Conservation (phyloP, 30 jellyfish, hydroid and myxozoan genomes). For the Aurelia sp. region DNA sequence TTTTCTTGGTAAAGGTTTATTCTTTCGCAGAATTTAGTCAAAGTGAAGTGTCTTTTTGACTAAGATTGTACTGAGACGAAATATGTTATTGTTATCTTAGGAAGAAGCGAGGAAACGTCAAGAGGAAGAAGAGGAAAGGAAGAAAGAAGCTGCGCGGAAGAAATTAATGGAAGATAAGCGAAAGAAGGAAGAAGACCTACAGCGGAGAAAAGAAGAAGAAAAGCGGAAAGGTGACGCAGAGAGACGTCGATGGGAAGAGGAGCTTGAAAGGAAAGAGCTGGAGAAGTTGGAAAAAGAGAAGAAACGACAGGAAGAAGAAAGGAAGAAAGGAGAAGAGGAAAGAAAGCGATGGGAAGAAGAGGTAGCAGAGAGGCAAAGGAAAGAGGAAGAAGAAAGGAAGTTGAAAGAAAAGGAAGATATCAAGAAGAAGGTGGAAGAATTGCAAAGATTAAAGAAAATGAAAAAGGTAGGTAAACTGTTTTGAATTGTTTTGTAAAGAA, state of each 20-base stretch:
- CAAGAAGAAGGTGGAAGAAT: slow-evolving; percentile 79
- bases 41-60: no score
- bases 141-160: slow-evolving; percentile 47
- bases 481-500: no score
- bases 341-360: slow-evolving; percentile 26
- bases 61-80: no score
- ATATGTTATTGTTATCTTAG: no score
- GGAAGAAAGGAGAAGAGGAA: slow-evolving; percentile 24
- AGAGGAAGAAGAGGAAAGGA: slow-evolving; percentile 1
- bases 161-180: slow-evolving; percentile 56
- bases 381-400: slow-evolving; percentile 40
- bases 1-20: no score
- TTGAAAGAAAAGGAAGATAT: slow-evolving; percentile 58
- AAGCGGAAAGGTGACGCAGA: slow-evolving; percentile 53
- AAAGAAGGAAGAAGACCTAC: slow-evolving; percentile 29
- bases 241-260: slow-evolving; percentile 65
- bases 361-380: slow-evolving; percentile 24
- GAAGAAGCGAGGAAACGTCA: slow-evolving; percentile 8
- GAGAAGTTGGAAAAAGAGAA: slow-evolving; percentile 22
- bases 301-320: slow-evolving; percentile 42
- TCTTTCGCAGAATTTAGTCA: no score
- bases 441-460: slow-evolving; percentile 74
- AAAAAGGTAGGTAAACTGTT: slow-evolving; percentile 53
- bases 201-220: slow-evolving; percentile 55
- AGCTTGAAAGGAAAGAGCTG: slow-evolving; percentile 29